These are phyloP conservation scores for Ciona savignyi DNA, from an alignment of 23 tunicate species.

Conservation along the genomic window DNA sequence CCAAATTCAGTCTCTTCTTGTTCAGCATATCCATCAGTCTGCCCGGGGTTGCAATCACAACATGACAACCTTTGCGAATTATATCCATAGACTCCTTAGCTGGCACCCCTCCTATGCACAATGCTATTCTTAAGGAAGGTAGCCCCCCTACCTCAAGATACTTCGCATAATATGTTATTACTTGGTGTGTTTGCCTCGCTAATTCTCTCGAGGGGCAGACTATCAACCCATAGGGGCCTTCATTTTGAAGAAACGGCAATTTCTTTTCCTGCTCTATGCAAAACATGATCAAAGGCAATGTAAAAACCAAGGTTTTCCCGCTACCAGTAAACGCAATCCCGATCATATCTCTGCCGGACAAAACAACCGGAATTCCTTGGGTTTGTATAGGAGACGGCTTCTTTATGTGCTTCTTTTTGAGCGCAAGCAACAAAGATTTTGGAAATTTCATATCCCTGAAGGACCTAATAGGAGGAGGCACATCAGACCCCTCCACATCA, in stretches of 20 bases:
- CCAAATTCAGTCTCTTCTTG: slow-evolving; percentile 57
- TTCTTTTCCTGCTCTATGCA: slow-evolving; percentile 83
- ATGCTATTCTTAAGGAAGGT: slow-evolving; percentile 48
- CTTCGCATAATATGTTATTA: slow-evolving; percentile 54
- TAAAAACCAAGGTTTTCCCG: slow-evolving; percentile 83
- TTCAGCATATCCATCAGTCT: slow-evolving; percentile 83
- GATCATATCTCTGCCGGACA: slow-evolving; percentile 94
- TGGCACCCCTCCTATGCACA: slow-evolving; percentile 90
- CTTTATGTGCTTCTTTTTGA: slow-evolving; percentile 74
- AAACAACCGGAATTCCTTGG: slow-evolving; percentile 91
- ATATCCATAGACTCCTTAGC: slow-evolving; percentile 68
- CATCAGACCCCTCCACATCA: slow-evolving; percentile 81
- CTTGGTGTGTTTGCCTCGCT: slow-evolving; percentile 88
- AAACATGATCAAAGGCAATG: slow-evolving; percentile 85
- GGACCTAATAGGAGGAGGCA: slow-evolving; percentile 75
- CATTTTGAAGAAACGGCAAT: slow-evolving; percentile 62
- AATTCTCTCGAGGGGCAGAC: slow-evolving; percentile 86
- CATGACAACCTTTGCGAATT: slow-evolving; percentile 59
- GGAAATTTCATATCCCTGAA: slow-evolving; percentile 95
- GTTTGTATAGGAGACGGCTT: slow-evolving; percentile 87
- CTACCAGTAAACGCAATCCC: slow-evolving; percentile 97
- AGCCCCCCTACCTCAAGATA: slow-evolving; percentile 73
- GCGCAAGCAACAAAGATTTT: slow-evolving; percentile 37
- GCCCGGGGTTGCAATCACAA: slow-evolving; percentile 90
- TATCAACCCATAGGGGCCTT: slow-evolving; percentile 86